Evolutionary conservation across 2,113 vertebrate species (phyloP).

Genomic region (Australoheros scitulus): DNA sequence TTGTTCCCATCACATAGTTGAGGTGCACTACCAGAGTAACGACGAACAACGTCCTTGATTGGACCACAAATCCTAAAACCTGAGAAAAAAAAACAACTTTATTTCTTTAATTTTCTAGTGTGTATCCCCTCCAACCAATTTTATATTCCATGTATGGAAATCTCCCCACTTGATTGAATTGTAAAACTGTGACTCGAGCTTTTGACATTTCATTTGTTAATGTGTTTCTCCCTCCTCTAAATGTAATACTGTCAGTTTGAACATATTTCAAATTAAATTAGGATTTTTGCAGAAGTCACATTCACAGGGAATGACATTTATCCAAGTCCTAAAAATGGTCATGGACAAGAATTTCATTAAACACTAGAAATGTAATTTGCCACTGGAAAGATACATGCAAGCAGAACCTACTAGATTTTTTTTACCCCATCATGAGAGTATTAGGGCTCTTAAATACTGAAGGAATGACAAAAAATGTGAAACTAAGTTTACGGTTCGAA

Average conservation of each 20-base stretch:
- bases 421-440: neutral
- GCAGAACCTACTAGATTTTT: conserved; percentile 4
- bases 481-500: neutral
- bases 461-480: neutral
- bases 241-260: conserved; percentile 47
- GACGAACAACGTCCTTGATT: conserved; percentile 69
- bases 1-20: conserved; percentile 81
- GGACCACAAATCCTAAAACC: conserved; percentile 29
- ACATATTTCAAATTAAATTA: conserved; percentile 75
- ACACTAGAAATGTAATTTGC: conserved; percentile 52
- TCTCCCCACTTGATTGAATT: conserved; percentile 46
- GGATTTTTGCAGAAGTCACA: conserved; percentile 63
- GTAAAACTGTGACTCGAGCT: conserved; percentile 44
- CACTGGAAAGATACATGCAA: conserved; percentile 12
- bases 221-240: conserved; percentile 45
- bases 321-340: conserved; percentile 59
- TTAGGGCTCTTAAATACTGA: neutral
- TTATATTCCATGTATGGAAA: conserved; percentile 36
- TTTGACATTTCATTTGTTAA: conserved; percentile 70
- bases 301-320: conserved; percentile 75
- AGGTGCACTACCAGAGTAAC: conserved; percentile 65
- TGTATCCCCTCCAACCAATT: conserved; percentile 17
- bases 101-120: conserved; percentile 37
- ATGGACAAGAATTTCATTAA: conserved; percentile 73
- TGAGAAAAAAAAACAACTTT: neutral